Conservation (phyloP, 1,140 invertebrate species). For the Drosophila novamexicana region DNA sequence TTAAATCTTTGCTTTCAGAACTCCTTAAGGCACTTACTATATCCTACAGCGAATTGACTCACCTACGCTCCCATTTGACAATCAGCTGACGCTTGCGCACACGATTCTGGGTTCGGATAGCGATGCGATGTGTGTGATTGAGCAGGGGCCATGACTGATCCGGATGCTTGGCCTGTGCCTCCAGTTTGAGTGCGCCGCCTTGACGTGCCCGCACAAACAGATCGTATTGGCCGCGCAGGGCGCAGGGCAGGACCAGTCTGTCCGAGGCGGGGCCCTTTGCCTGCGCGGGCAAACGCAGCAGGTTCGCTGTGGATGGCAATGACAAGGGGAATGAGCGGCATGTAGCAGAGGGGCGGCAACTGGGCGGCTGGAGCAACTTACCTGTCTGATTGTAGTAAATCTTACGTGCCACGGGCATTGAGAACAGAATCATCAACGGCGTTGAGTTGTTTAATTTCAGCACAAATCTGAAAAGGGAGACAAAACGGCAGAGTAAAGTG, state of each 20-base stretch:
- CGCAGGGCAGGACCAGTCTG: slow-evolving; percentile 76
- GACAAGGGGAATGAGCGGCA: slow-evolving; percentile 14
- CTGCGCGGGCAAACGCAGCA: slow-evolving; percentile 60
- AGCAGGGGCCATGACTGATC: slow-evolving; percentile 71
- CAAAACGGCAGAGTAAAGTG: slow-evolving; percentile 14
- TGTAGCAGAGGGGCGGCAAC: background rate
- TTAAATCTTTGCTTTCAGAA: too few species aligned
- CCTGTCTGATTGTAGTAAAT: slow-evolving; percentile 83
- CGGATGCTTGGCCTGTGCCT: slow-evolving; percentile 73
- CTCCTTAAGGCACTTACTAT: too few species aligned
- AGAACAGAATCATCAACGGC: slow-evolving; percentile 79
- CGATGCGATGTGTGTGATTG: slow-evolving; percentile 70
- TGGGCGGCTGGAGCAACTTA: slow-evolving; percentile 40
- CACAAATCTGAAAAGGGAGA: slow-evolving; percentile 68
- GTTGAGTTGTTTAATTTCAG: slow-evolving; percentile 74
- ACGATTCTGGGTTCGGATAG: slow-evolving; percentile 78
- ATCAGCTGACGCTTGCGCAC: slow-evolving; percentile 81
- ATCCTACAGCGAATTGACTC: background rate
- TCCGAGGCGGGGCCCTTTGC: slow-evolving; percentile 43
- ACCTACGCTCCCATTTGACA: slow-evolving; percentile 83
- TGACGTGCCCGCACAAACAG: slow-evolving; percentile 72
- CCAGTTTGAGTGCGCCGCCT: slow-evolving; percentile 69
- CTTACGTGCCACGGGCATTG: slow-evolving; percentile 75
- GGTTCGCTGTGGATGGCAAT: slow-evolving; percentile 57
- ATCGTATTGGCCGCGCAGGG: slow-evolving; percentile 78